phyloP scores from a whole-genome alignment of 1,140 invertebrate species.

The Platyscapa corneri region DNA sequence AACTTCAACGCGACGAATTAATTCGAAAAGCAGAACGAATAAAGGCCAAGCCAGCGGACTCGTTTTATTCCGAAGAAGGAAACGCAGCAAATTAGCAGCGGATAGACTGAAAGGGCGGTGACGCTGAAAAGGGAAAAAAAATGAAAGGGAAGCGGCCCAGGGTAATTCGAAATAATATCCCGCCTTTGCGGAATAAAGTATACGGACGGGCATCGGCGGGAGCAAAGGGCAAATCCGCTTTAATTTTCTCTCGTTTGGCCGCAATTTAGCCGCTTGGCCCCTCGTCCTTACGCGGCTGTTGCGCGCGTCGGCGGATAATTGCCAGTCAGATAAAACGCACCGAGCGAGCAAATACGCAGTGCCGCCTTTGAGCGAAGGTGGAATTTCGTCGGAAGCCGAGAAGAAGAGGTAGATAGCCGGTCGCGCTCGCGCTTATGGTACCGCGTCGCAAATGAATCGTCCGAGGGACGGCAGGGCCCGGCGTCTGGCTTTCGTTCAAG shows the following conservation, averaged over 20 bases:
- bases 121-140: conserved; percentile 1
- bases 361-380: background rate
- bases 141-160: background rate
- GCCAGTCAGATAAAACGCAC: conserved; percentile 40
- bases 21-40: background rate
- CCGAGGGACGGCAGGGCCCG: background rate
- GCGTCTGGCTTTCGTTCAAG: conserved; percentile 54
- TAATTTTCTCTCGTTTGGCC: conserved; percentile 47
- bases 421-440: background rate
- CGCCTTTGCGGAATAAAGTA: conserved; percentile 22
- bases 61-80: background rate
- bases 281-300: background rate
- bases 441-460: conserved; percentile 17
- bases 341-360: conserved; percentile 32
- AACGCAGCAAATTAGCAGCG: conserved; percentile 22
- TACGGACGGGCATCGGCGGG: background rate
- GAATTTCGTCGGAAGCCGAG: background rate
- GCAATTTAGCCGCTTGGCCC: conserved; percentile 31
- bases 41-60: background rate
- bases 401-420: no score
- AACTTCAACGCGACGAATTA: background rate
- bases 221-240: conserved; percentile 33
- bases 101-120: background rate
- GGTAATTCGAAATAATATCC: conserved; percentile 47
- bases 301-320: conserved; percentile 46